These are phyloP conservation scores for Protobothrops mucrosquamatus DNA, from an alignment of 2,113 vertebrate species.

Conservation along the genomic window DNA sequence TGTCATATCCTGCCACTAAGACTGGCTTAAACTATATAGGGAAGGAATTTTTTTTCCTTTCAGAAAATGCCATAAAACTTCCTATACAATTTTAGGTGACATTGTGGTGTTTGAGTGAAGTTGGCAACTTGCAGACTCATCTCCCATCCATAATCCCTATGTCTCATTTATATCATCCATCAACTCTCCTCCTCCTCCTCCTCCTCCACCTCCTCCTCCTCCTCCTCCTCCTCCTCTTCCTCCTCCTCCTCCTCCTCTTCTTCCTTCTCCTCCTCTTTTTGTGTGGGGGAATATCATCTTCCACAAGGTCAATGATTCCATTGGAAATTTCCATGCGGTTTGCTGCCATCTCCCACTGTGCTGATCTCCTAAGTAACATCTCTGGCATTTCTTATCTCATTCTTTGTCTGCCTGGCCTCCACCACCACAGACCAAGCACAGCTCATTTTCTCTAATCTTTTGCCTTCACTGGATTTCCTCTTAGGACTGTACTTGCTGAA, in stretches of 20 bases:
- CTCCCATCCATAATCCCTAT: not conserved
- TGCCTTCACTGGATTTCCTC: not conserved
- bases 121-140: not conserved
- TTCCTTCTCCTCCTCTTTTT: not conserved
- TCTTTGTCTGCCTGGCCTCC: not conserved
- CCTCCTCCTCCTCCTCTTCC: not conserved
- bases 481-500: not conserved
- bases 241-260: no score
- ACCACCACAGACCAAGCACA: not conserved
- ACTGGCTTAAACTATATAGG: no score
- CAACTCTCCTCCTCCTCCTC: not conserved
- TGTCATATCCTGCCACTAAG: no score
- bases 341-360: not conserved
- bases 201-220: no score
- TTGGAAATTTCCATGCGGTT: not conserved
- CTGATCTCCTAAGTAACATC: not conserved
- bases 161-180: not conserved
- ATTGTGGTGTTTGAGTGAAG: not conserved
- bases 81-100: not conserved
- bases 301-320: not conserved
- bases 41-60: not conserved
- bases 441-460: not conserved
- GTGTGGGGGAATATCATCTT: not conserved
- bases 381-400: not conserved
- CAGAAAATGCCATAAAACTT: not conserved